Evolutionary conservation across 2,888 invertebrate genomes (phyloP).

Genomic region (Lochmaea capreae): DNA sequence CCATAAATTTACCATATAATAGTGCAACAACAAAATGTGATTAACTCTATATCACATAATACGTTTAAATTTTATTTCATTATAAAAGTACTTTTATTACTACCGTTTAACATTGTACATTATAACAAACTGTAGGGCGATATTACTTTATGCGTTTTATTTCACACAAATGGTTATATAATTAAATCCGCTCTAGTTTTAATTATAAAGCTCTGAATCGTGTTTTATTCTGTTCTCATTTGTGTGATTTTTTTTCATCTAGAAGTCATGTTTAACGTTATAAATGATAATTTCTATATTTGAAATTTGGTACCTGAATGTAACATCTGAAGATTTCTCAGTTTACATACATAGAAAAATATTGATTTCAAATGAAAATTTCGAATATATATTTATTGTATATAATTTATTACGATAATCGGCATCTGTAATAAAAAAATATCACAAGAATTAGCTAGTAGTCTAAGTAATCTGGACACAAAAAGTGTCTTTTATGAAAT

Average conservation of each 20-base stretch:
- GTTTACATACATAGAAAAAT: too few species aligned
- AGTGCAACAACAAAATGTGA: background rate
- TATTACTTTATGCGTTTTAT: conserved; percentile 4
- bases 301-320: too few species aligned
- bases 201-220: background rate
- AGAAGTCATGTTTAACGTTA: background rate
- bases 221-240: background rate
- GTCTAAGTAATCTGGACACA: too few species aligned
- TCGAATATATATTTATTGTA: too few species aligned
- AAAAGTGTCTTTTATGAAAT: too few species aligned
- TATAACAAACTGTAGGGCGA: background rate
- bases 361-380: too few species aligned
- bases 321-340: too few species aligned
- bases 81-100: background rate
- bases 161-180: conserved; percentile 4
- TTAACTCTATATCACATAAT: background rate
- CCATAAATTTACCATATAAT: background rate
- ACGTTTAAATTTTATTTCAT: background rate
- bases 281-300: too few species aligned
- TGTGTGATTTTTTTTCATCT: background rate
- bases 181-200: conserved; percentile 2
- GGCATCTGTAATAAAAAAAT: too few species aligned
- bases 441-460: too few species aligned
- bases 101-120: background rate
- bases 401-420: too few species aligned